A percentile compares a stretch with the other conserved stretches of the same genome.
These are phyloP conservation scores for Pseudolaguvia tuberculata DNA, from an alignment of 2,113 vertebrate species.

Conservation along the genomic window DNA sequence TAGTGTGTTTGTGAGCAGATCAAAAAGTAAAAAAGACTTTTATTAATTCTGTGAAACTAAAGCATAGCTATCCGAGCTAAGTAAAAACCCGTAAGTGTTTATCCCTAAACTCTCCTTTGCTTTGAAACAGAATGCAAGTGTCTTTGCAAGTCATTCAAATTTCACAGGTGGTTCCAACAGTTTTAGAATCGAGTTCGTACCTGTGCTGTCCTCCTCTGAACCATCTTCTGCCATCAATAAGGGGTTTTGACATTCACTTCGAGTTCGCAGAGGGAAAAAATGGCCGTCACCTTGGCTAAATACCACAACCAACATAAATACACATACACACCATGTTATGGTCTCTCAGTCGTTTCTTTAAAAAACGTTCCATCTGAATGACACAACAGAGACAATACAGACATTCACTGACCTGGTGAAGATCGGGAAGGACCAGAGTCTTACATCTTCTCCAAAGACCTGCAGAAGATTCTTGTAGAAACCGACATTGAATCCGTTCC, in stretches of 20 bases:
- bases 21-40: too few relatives aligned
- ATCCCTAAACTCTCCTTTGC: too few relatives aligned
- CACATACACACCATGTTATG: neutral
- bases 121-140: too few relatives aligned
- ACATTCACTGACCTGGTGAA: conserved; percentile 78
- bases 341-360: neutral
- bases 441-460: conserved; percentile 88
- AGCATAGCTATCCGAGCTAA: neutral
- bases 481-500: conserved; percentile 90
- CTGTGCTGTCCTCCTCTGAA: conserved; percentile 76
- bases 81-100: too few relatives aligned
- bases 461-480: conserved; percentile 83
- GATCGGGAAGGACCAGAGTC: conserved; percentile 87
- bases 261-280: conserved; percentile 81
- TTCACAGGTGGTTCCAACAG: neutral
- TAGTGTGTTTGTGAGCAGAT: too few relatives aligned
- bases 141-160: too few relatives aligned
- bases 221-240: conserved; percentile 85
- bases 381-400: neutral
- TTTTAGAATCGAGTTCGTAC: conserved; percentile 63
- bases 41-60: too few relatives aligned
- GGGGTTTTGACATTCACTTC: conserved; percentile 81
- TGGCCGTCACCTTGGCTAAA: conserved; percentile 89
- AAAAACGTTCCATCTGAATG: neutral
- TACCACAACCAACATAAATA: neutral